These are phyloP conservation scores for Thaleichthys pacificus DNA, from an alignment of 2,797 vertebrate genomes.

Conservation along the genomic window DNA sequence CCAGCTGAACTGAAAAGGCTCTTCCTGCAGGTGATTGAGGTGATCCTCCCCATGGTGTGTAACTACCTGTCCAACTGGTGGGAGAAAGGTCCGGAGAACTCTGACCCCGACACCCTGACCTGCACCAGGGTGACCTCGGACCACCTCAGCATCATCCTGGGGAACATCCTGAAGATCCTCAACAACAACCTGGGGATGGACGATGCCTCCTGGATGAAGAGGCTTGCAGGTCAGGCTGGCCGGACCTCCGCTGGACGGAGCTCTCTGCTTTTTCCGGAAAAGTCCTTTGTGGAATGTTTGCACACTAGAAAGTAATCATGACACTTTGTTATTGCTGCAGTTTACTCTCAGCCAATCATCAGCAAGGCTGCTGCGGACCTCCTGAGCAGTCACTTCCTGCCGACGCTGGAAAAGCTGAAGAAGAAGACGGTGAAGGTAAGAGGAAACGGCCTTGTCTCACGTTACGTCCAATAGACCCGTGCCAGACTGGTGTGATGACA, in stretches of 20 bases:
- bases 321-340: conserved; percentile 61
- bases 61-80: conserved; percentile 99
- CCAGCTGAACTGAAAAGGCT: not conserved
- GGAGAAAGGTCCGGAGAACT: conserved; percentile 91
- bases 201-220: conserved; percentile 98
- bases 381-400: conserved; percentile 91
- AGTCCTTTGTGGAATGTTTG: no score
- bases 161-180: conserved; percentile 96
- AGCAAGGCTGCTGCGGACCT: conserved; percentile 92
- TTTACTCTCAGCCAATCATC: conserved; percentile 97
- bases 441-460: not conserved
- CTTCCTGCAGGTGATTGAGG: conserved; percentile 81
- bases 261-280: no score
- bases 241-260: not conserved
- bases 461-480: not conserved
- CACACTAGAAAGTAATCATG: no score
- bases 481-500: not conserved
- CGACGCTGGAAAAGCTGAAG: conserved; percentile 93
- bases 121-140: conserved; percentile 93
- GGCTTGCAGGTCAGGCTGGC: conserved; percentile 84
- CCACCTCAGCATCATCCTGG: conserved; percentile 91
- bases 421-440: conserved; percentile 91
- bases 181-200: conserved; percentile 98
- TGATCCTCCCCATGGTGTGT: conserved; percentile 95
- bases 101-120: conserved; percentile 71